Evolutionary conservation across 53 echinoderm and acorn worm species (phyloP), one percentile per base, ranked within the genome.

Genomic region (Patiria pectinifera): DNA sequence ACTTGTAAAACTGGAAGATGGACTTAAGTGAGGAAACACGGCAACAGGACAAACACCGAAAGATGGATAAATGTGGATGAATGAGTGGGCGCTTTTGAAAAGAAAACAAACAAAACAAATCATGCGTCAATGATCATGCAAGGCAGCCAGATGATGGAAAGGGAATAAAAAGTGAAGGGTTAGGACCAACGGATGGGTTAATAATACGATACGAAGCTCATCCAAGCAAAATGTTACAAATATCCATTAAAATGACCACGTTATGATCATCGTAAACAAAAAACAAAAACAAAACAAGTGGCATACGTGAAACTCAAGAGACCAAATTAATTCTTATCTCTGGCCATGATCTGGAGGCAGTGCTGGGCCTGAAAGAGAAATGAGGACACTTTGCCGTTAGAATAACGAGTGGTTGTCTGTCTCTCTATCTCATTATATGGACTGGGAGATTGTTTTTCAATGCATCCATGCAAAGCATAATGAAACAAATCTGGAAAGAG

Each of bases 351-450:
- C 90, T 80, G 66, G 14, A 81, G 63, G 80, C 80, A 80, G 45
- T 81, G 80, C 66, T 62, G 81, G 58, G 81, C 90, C 90, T 90
- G 90, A 16, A 90, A 90, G 90, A 90, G 81, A 90, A 90, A 90
- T 47, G 90, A 15, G 90, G 90, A 90, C 81, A 90, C 70, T 45
- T 90, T 66, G 90, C 90, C 25, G 81, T 90, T 90, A 90, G 78
- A 90, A 80, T 80, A 86, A 46, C 53, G 66, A 43, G 69, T 16
- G 35, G 80, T 48, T 82, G 80, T 84, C 53, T 53, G 53, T 53
- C 53, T 53, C 53, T 53, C 53, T 53, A 53, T 53, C 53, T 53
- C 53, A 53, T 53, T 21, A 66, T 84, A 82, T 74, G 74, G 58
- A 49, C 15, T 45, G 59, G 22, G 82, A 5, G 48, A 11, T 76